Percentiles rank a stretch among this genome's conserved stretches.
These are phyloP conservation scores for Danio tinwini DNA, from an alignment of 2,797 vertebrate species.

Conservation along the genomic window DNA sequence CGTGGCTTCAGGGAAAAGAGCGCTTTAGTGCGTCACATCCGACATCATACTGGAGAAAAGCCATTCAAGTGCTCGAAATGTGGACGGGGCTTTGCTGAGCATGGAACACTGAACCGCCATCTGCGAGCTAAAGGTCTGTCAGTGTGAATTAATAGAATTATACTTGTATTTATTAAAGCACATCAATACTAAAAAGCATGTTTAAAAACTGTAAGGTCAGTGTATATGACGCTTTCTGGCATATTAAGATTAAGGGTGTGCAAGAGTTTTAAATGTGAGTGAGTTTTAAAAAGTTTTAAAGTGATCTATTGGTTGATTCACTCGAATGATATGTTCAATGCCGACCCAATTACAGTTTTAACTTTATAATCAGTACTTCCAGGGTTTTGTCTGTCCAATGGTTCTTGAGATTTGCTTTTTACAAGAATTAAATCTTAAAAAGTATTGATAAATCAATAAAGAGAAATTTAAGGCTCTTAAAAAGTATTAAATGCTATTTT, in stretches of 20 bases:
- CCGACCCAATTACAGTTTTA: no score
- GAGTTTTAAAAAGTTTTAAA: no score
- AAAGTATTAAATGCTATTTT: no score
- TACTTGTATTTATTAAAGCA: neutral
- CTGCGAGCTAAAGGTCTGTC: conserved; percentile 91
- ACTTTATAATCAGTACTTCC: no score
- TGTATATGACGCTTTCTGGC: neutral
- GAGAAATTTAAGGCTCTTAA: no score
- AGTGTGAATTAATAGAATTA: neutral
- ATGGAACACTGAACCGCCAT: conserved; percentile 95
- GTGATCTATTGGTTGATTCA: no score
- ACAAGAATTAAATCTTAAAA: no score
- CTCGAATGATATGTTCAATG: neutral
- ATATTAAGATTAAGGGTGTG: neutral
- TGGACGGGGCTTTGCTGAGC: conserved; percentile 92
- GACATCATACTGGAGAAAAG: conserved; percentile 96
- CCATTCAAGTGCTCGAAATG: conserved; percentile 95
- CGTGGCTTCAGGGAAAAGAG: conserved; percentile 95
- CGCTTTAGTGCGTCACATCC: conserved; percentile 92
- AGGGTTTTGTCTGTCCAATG: no score
- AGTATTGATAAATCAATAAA: no score
- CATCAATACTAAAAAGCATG: neutral
- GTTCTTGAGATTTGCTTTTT: no score
- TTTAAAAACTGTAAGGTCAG: neutral
- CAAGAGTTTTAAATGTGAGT: no score